These are phyloP conservation scores for Arctia plantaginis DNA, from an alignment of 2,888 invertebrate species.

Conservation along the genomic window DNA sequence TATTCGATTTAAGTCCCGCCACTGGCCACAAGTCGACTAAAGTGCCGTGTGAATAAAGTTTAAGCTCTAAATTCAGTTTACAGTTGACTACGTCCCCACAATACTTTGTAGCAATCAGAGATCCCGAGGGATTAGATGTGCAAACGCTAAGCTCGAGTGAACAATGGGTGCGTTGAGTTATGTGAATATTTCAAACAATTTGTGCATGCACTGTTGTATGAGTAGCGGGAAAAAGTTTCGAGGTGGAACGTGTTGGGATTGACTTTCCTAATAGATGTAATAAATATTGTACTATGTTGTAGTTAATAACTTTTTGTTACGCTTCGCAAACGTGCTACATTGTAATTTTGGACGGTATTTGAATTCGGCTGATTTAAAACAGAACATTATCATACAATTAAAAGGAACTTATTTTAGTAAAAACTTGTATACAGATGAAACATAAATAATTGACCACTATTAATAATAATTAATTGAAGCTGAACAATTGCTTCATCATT, in stretches of 20 bases:
- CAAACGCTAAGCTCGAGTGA: constrained; percentile 31
- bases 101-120: constrained; percentile 62
- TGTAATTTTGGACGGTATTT: not conserved
- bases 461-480: not conserved
- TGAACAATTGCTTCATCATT: not conserved
- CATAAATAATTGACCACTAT: not conserved
- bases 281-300: not conserved
- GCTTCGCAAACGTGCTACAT: not conserved
- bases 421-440: not conserved
- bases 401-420: no score
- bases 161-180: constrained; percentile 47
- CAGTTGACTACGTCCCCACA: constrained; percentile 54
- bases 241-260: constrained; percentile 15
- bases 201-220: constrained; percentile 25
- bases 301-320: not conserved
- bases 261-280: not conserved
- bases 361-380: no score
- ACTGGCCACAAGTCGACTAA: constrained; percentile 63
- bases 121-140: constrained; percentile 43
- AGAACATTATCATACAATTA: no score
- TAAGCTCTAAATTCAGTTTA: constrained; percentile 71
- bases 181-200: constrained; percentile 40
- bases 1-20: constrained; percentile 77
- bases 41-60: constrained; percentile 74
- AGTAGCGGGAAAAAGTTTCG: constrained; percentile 14